These are phyloP conservation scores for Coptodon rendalli DNA, from an alignment of 2,113 vertebrate species.

Conservation along the genomic window DNA sequence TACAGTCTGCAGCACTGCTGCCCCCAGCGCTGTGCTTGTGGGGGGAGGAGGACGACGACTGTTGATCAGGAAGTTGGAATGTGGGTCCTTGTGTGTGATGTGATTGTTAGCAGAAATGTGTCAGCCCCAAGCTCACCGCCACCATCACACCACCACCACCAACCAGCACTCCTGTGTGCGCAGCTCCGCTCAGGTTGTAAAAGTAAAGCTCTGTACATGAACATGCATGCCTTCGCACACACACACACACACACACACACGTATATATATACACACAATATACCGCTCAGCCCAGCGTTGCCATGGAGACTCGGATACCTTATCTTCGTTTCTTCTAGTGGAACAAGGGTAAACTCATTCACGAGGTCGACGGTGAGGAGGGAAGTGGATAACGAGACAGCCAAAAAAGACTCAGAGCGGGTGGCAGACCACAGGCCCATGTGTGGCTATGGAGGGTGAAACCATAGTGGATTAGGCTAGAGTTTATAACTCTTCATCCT, in stretches of 20 bases:
- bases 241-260: not conserved
- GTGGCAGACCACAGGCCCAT: constrained; percentile 48
- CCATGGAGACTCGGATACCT: constrained; percentile 70
- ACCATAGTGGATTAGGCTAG: constrained; percentile 14
- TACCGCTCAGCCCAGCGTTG: constrained; percentile 35
- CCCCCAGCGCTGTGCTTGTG: not conserved
- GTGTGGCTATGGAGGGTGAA: constrained; percentile 44
- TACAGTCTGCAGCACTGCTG: not conserved
- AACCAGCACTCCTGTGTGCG: constrained; percentile 51
- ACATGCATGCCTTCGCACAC: not conserved
- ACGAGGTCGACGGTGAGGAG: constrained; percentile 10
- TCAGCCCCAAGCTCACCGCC: constrained; percentile 78
- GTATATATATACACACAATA: not conserved
- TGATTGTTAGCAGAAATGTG: constrained; percentile 98
- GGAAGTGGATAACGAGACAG: not conserved
- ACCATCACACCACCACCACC: constrained; percentile 48
- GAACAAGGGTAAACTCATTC: constrained; percentile 70
- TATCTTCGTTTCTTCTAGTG: constrained; percentile 71
- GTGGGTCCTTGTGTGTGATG: constrained; percentile 87
- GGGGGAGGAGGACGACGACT: constrained; percentile 1
- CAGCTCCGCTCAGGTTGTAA: constrained; percentile 40
- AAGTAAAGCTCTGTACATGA: constrained; percentile 10
- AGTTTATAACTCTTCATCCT: constrained; percentile 23
- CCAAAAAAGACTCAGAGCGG: constrained; percentile 24
- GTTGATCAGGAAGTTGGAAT: constrained; percentile 82